A percentile compares a stretch with the other conserved stretches of the same genome.
phyloP scores from a whole-genome alignment of 92 coral and sea anemone species.

The Galaxea fascicularis region DNA sequence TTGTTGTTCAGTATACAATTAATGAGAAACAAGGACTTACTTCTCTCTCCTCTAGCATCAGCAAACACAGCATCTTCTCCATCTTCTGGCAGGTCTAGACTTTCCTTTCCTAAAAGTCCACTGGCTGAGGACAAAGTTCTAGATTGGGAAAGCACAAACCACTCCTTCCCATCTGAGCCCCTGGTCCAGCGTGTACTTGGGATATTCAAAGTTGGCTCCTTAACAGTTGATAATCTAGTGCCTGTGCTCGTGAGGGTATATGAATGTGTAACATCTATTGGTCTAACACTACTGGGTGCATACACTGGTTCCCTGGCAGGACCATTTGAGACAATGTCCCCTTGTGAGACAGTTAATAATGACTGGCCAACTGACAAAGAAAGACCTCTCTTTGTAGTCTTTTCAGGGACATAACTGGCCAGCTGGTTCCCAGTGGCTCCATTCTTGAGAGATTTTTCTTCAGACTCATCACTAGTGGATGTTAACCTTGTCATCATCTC shows the following conservation, averaged over 20 bases:
- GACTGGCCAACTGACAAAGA: not conserved
- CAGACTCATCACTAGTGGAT: conserved; percentile 68
- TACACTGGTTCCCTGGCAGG: not conserved
- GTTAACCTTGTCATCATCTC: conserved; percentile 72
- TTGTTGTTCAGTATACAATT: too few relatives aligned
- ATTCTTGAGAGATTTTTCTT: not conserved
- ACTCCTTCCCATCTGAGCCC: conserved; percentile 41
- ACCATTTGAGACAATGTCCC: not conserved
- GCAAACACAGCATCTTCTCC: conserved; percentile 23
- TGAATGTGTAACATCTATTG: not conserved
- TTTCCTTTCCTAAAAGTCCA: not conserved
- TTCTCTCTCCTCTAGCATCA: not conserved
- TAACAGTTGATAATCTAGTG: not conserved
- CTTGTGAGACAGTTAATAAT: not conserved
- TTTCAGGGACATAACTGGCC: not conserved
- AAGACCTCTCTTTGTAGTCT: not conserved
- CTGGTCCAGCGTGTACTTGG: conserved; percentile 27
- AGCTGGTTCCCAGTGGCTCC: not conserved
- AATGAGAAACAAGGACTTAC: not conserved
- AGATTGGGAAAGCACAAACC: conserved; percentile 50
- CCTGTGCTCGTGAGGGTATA: not conserved
- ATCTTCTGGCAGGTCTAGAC: not conserved
- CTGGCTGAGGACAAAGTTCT: conserved; percentile 40
- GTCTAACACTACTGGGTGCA: conserved; percentile 7
- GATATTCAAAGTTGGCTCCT: not conserved